A percentile compares a stretch with the other conserved stretches of the same genome.
Evolutionary conservation across 2,113 vertebrate genomes (phyloP).

Genomic region (Phrynosoma platyrhinos): DNA sequence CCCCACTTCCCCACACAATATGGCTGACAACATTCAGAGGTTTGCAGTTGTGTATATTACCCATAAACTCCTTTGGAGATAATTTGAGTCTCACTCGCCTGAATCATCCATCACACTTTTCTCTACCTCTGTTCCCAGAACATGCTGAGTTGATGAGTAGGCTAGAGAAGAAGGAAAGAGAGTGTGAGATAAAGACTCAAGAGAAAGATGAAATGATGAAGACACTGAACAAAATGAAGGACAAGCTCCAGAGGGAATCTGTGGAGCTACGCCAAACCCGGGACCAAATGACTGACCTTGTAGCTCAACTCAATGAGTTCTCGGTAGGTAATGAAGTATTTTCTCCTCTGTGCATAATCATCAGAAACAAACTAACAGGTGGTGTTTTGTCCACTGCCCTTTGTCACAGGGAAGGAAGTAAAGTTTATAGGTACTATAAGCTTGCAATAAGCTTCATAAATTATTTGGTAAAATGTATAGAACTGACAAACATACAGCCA

Average conservation of each 20-base stretch:
- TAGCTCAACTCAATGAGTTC: slow-evolving; percentile 87
- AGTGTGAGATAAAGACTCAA: slow-evolving; percentile 94
- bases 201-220: slow-evolving; percentile 99
- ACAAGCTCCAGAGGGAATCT: slow-evolving; percentile 94
- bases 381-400: slow-evolving; percentile 1
- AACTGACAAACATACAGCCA: neutral
- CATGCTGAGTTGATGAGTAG: slow-evolving; percentile 88
- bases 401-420: neutral
- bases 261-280: slow-evolving; percentile 90
- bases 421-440: slow-evolving; percentile 6
- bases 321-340: slow-evolving; percentile 77
- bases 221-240: slow-evolving; percentile 98
- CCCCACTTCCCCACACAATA: neutral
- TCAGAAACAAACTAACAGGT: slow-evolving; percentile 28
- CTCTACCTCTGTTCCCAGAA: slow-evolving; percentile 76
- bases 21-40: slow-evolving; percentile 27
- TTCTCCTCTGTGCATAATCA: slow-evolving; percentile 40
- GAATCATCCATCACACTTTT: slow-evolving; percentile 25
- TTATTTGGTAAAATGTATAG: neutral
- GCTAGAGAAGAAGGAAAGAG: slow-evolving; percentile 93
- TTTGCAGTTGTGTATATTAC: slow-evolving; percentile 38
- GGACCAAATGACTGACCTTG: slow-evolving; percentile 90
- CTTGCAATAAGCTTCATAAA: neutral
- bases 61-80: neutral
- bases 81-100: neutral